Base-by-base conservation (phyloP, 2,797 vertebrate genomes). In the Cetoscarus ocellatus region DNA sequence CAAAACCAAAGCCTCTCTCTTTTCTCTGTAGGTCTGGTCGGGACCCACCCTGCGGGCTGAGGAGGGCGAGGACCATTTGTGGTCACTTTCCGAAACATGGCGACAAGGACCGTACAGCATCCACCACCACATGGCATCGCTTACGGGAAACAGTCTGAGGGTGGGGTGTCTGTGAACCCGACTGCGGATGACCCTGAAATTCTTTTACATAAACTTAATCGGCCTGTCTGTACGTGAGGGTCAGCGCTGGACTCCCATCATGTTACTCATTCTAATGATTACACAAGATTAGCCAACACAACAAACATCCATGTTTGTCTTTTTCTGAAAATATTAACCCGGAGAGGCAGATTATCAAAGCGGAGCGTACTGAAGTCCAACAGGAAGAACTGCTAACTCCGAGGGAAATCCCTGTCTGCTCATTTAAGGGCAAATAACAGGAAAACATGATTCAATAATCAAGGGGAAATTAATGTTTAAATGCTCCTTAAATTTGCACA, bases 11-110 rank as follows among this genome's bases (percentile, higher is more conserved):
- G 3, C 0, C 1, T 35, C 36, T 77, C 5, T 76, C 6, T 50
- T 14, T n/a, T 60, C 63, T 66, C 69, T 57, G 17, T 67, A 99
- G 98, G 98, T 61, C 91, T 99, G 18, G 89, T 99, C 0, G 98
- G n/a, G 98, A 47, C 98, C 98, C 57, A 97, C 96, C 0, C 84
- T 99, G 58, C 95, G 86, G 68, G 97, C 95, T 1, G 94, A 98
- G 91, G 94, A 95, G 75, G 96, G 96, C 35, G 97, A 99, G n/a
- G 73, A 95, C 85, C 0, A 88, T n/a, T 99, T 35, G 89, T 96
- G 7, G 94, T 99, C 87, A 96, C 96, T 44, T 97, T 99, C 89
- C 95, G 90, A 87, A 99, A 99, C 85, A 95, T 96, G 94, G 98
- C 96, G 5, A 91, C 91, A 42, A 94, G n/a, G 91, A 57, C 86